Evolutionary conservation across 2,797 vertebrate species (phyloP).

Genomic region (Scleropages formosus): DNA sequence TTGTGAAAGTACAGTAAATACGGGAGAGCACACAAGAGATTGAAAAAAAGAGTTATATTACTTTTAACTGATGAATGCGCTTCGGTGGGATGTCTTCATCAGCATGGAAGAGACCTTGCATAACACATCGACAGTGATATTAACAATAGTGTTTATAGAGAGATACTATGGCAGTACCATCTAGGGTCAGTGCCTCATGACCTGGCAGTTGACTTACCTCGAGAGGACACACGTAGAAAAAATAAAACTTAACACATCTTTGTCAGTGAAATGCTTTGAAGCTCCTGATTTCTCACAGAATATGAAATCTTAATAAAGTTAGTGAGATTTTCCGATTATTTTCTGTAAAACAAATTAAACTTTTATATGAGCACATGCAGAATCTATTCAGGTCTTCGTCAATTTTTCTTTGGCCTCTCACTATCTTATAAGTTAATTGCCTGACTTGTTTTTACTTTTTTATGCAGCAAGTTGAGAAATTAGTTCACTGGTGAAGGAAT

Average conservation of each 20-base stretch:
- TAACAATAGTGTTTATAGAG: no score
- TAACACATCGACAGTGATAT: no score
- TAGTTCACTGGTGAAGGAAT: conserved; percentile 31
- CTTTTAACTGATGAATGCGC: no score
- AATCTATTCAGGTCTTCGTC: neutral
- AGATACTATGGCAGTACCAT: no score
- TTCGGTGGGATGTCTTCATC: no score
- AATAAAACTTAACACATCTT: neutral
- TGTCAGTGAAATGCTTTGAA: neutral
- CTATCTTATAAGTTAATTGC: conserved; percentile 33
- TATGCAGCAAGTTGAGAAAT: conserved; percentile 24
- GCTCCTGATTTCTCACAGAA: neutral
- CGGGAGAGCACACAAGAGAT: no score
- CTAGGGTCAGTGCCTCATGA: no score
- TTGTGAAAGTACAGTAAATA: no score
- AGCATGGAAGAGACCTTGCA: no score
- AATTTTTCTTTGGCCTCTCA: conserved; percentile 27
- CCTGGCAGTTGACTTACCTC: no score
- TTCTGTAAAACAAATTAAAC: conserved; percentile 29
- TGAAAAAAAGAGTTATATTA: no score
- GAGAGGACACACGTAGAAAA: neutral
- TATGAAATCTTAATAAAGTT: conserved; percentile 12
- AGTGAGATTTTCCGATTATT: conserved; percentile 23
- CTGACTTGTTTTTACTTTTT: conserved; percentile 25
- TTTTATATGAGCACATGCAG: conserved; percentile 14